Evolutionary conservation across 2,797 vertebrate genomes (phyloP).

Genomic region (Squalus acanthias): DNA sequence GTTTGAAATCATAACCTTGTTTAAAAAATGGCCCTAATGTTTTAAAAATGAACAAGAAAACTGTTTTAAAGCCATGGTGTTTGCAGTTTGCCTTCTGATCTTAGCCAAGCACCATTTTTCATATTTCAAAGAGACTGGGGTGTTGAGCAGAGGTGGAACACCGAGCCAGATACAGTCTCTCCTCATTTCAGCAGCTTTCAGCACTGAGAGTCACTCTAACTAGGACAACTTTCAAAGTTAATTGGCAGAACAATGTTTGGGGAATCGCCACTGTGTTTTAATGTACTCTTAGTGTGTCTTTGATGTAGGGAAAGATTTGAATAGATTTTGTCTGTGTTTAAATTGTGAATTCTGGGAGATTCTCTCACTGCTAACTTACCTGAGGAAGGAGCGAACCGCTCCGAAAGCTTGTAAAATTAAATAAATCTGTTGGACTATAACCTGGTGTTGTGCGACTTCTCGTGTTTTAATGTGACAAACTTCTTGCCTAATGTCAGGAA

Average conservation of each 20-base stretch:
- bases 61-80: not conserved
- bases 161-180: not conserved
- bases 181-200: not conserved
- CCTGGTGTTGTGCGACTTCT: too few relatives aligned
- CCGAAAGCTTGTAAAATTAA: too few relatives aligned
- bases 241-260: not conserved
- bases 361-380: too few relatives aligned
- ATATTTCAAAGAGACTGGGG: not conserved
- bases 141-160: not conserved
- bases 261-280: not conserved
- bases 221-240: not conserved
- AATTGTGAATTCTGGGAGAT: too few relatives aligned
- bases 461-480: not conserved
- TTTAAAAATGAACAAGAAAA: not conserved
- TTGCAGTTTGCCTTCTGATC: not conserved
- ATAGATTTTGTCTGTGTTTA: too few relatives aligned
- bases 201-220: not conserved
- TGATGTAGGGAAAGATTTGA: too few relatives aligned
- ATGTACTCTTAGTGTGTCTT: not conserved
- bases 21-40: not conserved
- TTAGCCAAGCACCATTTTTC: not conserved
- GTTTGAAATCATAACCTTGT: not conserved
- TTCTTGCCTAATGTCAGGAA: not conserved
- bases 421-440: too few relatives aligned
- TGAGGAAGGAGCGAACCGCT: too few relatives aligned